Base-by-base conservation (phyloP, 2,797 vertebrate genomes). In the Lepidocolaptes lacrymiger region DNA sequence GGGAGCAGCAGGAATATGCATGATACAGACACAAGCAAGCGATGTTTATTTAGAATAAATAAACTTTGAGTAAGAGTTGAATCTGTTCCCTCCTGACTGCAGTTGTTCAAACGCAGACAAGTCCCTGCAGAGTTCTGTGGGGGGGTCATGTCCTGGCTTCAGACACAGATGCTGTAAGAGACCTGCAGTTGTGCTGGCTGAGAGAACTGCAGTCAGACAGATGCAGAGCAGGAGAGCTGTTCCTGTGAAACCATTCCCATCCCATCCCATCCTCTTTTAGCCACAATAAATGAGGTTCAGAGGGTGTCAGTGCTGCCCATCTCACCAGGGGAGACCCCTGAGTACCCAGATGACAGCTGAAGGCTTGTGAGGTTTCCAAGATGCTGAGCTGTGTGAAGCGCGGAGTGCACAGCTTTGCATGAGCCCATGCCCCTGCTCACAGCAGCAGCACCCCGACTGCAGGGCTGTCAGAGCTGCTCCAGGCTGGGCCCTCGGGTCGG, bases 41-140 rank as follows among this genome's bases (percentile, higher is more conserved):
- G 58, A 17, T 90, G 74, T 91, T 95, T 85, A 55, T 89, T 94
- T 85, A 88, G 85, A 77, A 84, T 86, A 93, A 93, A 95, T 88
- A 79, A 80, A 88, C 67, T 74, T 90, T n/a, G 83, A 59, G 44
- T 79, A 74, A 79, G 85, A 34, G 61, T 34, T 67, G 24, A 74
- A 69, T 48, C 20, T 0, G 0, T 81, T 82, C 67, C 59, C 66
- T 88, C 43, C 71, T 79, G 68, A 54, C 67, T 55, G 23, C 0
- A 0, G n/a, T 14, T 87, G 73, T 46, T 49, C 39, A 78, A 93
- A 79, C 43, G 67, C 24, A 85, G 79, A 39, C 32, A 14, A 16
- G 62, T 69, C 63, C 58, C 37, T 44, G 1, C 51, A 52, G 79
- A 49, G 54, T 7, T 39, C 28, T 63, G 24, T 5, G 43, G 26